Base-by-base conservation (phyloP, 1,140 invertebrate species). In the Vanessa tameamea region DNA sequence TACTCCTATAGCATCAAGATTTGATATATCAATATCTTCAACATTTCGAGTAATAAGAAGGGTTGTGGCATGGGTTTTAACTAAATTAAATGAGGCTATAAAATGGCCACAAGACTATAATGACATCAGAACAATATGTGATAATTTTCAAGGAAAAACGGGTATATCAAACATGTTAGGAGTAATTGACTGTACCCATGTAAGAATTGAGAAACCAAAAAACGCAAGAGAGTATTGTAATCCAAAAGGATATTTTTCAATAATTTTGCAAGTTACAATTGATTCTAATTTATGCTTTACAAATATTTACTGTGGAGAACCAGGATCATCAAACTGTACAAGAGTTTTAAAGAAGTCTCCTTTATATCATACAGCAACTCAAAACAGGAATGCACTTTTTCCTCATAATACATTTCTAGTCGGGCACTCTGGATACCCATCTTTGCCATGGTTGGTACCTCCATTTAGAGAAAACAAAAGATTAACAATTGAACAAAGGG, bases 11-110 rank as follows among this genome's bases (percentile, higher is more conserved):
- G 86, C 87, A 53, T 80, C 82, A 57, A 78, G 83, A 75, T 89
- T 89, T 82, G 85, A 89, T 75, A 88, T 88, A 64, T 89, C 87
- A n/a, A 86, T 89, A 73, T 89, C 87, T 26, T 89, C 87, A 73
- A 85, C 87, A 71, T 89, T 87, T 72, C 72, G 87, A 66, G 87
- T 89, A 11, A 85, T 89, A 50, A 73, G 86, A 48, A 81, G 82
- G 79, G 85, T 89, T 47, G 78, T 87, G 13, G 79, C 86, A 64
- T 89, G 87, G 87, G 81, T 88, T 59, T 72, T 89, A 20, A 88
- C 85, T 26, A 89, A 89, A 78, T 69, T 89, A 65, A 76, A 89
- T 82, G 83, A 86, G 64, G 81, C 77, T 64, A 80, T 89, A 47
- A 88, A 85, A 65, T 89, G 87, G 87, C 87, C 87, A 37, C 73